Conservation (phyloP, 2,113 vertebrate genomes). For the Eolophus roseicapilla region DNA sequence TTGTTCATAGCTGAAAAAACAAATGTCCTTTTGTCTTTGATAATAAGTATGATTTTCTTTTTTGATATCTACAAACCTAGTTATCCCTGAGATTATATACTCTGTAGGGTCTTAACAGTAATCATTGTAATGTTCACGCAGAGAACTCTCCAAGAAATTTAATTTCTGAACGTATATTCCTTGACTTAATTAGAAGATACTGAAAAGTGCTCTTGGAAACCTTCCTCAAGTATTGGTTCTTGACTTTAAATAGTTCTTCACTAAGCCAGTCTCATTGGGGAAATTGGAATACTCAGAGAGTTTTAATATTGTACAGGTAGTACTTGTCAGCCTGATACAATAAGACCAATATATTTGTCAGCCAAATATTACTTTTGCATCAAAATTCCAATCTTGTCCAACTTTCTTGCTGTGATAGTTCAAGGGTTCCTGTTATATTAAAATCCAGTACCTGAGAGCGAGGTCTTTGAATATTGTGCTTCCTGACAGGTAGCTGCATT, state of each 20-base stretch:
- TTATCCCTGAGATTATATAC: background rate
- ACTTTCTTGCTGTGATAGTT: background rate
- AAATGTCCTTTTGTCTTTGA: background rate
- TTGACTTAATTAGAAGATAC: background rate
- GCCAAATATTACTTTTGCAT: background rate
- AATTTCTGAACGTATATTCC: background rate
- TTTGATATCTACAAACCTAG: background rate
- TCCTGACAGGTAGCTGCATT: background rate
- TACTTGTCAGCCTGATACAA: background rate
- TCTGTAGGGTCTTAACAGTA: background rate
- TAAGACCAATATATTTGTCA: background rate
- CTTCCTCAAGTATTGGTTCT: background rate
- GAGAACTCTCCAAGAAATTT: background rate
- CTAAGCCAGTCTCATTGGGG: background rate
- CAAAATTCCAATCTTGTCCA: background rate
- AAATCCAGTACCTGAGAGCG: background rate
- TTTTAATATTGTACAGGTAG: background rate
- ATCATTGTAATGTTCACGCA: background rate
- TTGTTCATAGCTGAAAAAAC: background rate
- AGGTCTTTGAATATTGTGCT: background rate
- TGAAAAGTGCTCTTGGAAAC: background rate
- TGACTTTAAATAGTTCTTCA: background rate
- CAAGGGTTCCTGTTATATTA: background rate
- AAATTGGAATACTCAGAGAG: background rate
- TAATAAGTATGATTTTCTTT: background rate